Conservation (phyloP, 2,797 vertebrate genomes). For the Limosa lapponica region DNA sequence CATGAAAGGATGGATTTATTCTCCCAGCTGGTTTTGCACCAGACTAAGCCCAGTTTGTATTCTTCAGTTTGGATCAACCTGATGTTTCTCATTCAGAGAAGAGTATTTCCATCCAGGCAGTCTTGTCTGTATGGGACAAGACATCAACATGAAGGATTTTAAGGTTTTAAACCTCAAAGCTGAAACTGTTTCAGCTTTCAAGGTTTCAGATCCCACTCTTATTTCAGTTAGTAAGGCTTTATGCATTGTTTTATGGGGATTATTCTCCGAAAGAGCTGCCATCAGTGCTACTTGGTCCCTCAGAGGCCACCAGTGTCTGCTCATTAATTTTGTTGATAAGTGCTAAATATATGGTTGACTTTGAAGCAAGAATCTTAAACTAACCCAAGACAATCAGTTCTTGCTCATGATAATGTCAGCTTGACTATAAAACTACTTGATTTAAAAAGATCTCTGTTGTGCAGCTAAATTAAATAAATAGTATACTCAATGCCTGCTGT, state of each 20-base stretch:
- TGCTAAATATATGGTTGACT: slow-evolving; percentile 44
- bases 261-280: not conserved
- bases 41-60: not conserved
- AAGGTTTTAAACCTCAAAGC: not conserved
- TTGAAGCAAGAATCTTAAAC: slow-evolving; percentile 33
- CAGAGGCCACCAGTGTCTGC: not conserved
- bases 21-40: not conserved
- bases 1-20: not conserved
- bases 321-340: slow-evolving; percentile 58
- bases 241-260: not conserved
- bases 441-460: slow-evolving; percentile 30
- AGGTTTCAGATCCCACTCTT: not conserved
- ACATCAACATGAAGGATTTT: not conserved
- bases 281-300: not conserved
- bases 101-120: not conserved
- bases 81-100: not conserved
- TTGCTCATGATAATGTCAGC: slow-evolving; percentile 20
- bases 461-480: slow-evolving; percentile 15
- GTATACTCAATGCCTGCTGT: not conserved
- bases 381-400: not conserved
- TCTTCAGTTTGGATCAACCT: not conserved
- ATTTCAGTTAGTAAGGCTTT: not conserved
- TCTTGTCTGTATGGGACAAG: not conserved
- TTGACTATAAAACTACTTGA: slow-evolving; percentile 34
- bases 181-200: not conserved